Base-by-base conservation (phyloP, 2,113 vertebrate genomes). In the Nicator chloris region DNA sequence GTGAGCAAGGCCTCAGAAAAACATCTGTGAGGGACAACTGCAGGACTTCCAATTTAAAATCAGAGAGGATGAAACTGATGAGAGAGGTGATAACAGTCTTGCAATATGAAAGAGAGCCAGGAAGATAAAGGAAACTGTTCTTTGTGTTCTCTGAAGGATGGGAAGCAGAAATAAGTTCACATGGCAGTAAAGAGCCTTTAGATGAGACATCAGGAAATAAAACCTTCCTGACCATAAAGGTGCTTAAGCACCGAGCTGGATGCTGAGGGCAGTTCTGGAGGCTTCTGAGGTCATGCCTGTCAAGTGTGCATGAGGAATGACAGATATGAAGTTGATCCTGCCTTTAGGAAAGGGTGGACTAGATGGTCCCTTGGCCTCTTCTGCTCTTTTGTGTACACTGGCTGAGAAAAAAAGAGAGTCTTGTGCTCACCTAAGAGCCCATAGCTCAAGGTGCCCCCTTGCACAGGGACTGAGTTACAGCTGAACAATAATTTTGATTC, bases 201-300 rank as follows among this genome's bases (percentile, higher is more conserved):
- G 72, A 87, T 66, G 78, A 91, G 45, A 60, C 10, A 72, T 72
- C 37, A 69, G 61, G 50, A 47, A 40, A 39, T 51, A 60, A 65
- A 64, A 33, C 12, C 23, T 51, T 86, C 63, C 64, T 86, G 64
- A 56, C 27, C 11, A 5, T 31, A 57, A 80, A 80, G 30, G 63
- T 40, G 40, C 27, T 56, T 56, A 54, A 73, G 84, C 68, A 61
- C n/a, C n/a, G 71, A 69, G 77, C 40, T 42, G 45, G 49, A 77
- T 56, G 63, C 72, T 73, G 54, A 61, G 64, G 81, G 81, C 68
- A 33, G 49, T n/a, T 70, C 92, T 95, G 54, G 60, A 88, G 88
- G 86, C 27, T 92, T 66, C 70, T 30, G 49, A 90, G 82, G 42
- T 54, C 14, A 13, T 7, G 33, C 24, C 82, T 65, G 53, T 47